Conservation (phyloP, 2,113 vertebrate species). For the Centrocercus urophasianus region DNA sequence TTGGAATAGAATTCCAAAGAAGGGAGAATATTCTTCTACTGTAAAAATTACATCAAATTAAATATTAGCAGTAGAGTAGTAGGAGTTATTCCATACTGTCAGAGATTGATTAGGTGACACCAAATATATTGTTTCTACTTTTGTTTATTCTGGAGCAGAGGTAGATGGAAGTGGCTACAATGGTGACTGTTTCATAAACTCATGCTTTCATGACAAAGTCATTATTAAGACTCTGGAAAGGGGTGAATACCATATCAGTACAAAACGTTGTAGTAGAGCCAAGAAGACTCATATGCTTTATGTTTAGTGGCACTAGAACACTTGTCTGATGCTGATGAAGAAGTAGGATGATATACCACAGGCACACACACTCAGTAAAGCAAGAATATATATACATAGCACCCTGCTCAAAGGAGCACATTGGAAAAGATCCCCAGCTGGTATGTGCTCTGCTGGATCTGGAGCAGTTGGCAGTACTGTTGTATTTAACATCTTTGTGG, state of each 20-base stretch:
- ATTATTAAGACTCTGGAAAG: not conserved
- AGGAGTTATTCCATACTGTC: not conserved
- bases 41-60: not conserved
- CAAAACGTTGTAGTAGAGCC: not conserved
- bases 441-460: not conserved
- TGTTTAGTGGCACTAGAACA: not conserved
- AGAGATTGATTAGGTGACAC: not conserved
- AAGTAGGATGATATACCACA: not conserved
- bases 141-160: not conserved
- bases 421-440: not conserved
- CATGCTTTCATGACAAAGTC: not conserved
- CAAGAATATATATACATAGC: not conserved
- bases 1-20: not conserved
- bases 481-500: not conserved
- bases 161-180: not conserved
- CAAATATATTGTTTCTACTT: not conserved
- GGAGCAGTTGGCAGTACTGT: not conserved
- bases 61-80: not conserved
- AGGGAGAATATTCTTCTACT: not conserved
- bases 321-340: not conserved
- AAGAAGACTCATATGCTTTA: not conserved
- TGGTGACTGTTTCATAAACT: not conserved
- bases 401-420: not conserved
- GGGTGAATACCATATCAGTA: not conserved
- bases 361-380: not conserved